Conservation (phyloP, 2,113 vertebrate genomes). For the Phrynosoma platyrhinos region DNA sequence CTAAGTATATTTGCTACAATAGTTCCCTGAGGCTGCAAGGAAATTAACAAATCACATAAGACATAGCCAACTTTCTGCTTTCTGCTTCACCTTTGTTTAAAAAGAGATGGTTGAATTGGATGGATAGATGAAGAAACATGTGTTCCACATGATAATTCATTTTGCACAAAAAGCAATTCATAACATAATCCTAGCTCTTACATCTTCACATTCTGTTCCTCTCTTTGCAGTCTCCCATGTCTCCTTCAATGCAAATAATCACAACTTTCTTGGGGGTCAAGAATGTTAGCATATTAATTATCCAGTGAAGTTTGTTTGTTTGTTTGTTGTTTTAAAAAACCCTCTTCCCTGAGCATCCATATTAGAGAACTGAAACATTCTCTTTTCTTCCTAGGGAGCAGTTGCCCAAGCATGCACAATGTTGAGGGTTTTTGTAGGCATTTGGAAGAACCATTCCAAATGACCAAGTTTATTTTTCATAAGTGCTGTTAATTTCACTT, state of each 20-base stretch:
- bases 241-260: conserved; percentile 49
- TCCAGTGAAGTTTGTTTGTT: neutral
- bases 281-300: conserved; percentile 49
- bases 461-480: conserved; percentile 39
- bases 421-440: neutral
- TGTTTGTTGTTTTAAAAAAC: conserved; percentile 32
- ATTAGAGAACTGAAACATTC: conserved; percentile 22
- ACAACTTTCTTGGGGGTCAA: conserved; percentile 41
- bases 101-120: conserved; percentile 19
- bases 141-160: conserved; percentile 19
- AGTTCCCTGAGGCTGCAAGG: conserved; percentile 58
- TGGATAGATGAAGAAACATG: conserved; percentile 35
- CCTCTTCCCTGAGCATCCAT: conserved; percentile 44
- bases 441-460: neutral
- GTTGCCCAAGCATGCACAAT: conserved; percentile 32
- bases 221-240: conserved; percentile 51
- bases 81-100: conserved; percentile 40
- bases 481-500: conserved; percentile 22
- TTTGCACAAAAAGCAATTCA: conserved; percentile 48
- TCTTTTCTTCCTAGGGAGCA: conserved; percentile 37
- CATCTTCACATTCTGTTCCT: conserved; percentile 48
- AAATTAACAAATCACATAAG: conserved; percentile 64
- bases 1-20: conserved; percentile 60
- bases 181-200: conserved; percentile 30
- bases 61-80: conserved; percentile 50